These are phyloP conservation scores for Sciurus niger DNA, from an alignment of 2,113 vertebrate genomes.

Conservation along the genomic window DNA sequence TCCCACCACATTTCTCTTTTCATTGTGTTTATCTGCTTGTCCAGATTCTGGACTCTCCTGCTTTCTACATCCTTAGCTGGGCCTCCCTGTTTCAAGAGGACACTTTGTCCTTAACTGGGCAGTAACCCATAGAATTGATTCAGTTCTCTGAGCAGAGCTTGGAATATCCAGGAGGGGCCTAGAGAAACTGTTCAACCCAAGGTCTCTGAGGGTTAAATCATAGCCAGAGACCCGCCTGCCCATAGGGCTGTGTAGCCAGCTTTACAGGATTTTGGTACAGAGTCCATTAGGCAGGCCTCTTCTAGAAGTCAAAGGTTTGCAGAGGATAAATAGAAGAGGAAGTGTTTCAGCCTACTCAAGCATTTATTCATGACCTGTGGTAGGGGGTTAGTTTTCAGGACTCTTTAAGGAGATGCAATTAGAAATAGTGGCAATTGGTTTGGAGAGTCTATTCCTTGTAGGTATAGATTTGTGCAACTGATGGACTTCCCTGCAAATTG, in stretches of 20 bases:
- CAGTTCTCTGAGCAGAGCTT: slow-evolving; percentile 20
- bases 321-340: background rate
- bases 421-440: background rate
- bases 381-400: background rate
- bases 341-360: background rate
- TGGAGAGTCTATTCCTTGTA: background rate
- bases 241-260: background rate
- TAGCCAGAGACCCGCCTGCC: background rate
- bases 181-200: background rate
- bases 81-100: slow-evolving; percentile 49
- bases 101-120: slow-evolving; percentile 26
- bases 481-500: background rate
- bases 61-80: slow-evolving; percentile 43
- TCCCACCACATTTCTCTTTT: background rate
- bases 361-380: background rate
- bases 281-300: background rate
- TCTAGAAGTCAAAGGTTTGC: background rate
- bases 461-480: background rate
- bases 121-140: slow-evolving; percentile 36
- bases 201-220: background rate
- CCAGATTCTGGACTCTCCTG: background rate
- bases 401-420: background rate
- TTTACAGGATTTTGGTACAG: background rate
- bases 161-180: background rate
- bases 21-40: background rate